A percentile compares a stretch with the other conserved stretches of the same genome.
phyloP scores from a whole-genome alignment of 2,797 vertebrate species.

The Diplodus sargus region DNA sequence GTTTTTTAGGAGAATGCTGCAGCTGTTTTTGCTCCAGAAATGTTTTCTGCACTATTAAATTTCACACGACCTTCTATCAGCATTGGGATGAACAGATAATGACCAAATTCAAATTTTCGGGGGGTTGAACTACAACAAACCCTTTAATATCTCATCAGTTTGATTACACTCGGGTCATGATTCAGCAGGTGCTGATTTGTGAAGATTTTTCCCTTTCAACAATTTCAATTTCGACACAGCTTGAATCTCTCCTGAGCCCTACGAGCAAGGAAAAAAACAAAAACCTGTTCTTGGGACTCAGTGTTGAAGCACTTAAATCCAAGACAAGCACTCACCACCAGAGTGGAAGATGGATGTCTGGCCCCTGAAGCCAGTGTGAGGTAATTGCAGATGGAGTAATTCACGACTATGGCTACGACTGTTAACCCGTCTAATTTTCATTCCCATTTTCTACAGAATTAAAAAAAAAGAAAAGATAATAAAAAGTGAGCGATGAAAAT shows the following conservation, averaged over 20 bases:
- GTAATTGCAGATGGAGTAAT: neutral
- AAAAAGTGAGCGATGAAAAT: neutral
- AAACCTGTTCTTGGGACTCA: neutral
- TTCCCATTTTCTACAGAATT: neutral
- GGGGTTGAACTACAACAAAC: too few relatives aligned
- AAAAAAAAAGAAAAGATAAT: neutral
- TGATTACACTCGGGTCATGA: neutral
- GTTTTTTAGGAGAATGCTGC: too few relatives aligned
- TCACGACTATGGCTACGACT: neutral
- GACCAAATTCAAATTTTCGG: too few relatives aligned
- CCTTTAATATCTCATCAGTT: slow-evolving; percentile 3
- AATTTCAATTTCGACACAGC: slow-evolving; percentile 1
- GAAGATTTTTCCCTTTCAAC: neutral
- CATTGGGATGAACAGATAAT: too few relatives aligned
- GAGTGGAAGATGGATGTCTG: neutral
- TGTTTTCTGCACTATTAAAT: too few relatives aligned
- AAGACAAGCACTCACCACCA: neutral
- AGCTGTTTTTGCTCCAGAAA: too few relatives aligned
- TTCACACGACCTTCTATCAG: too few relatives aligned
- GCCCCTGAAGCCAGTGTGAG: slow-evolving; percentile 5
- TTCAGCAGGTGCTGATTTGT: neutral
- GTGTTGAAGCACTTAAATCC: neutral
- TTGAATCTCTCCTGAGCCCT: slow-evolving; percentile 3
- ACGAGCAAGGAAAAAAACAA: neutral
- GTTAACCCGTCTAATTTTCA: neutral